Evolutionary conservation across 2,797 vertebrate species (phyloP).

Genomic region (Chaetodon trifasciatus): DNA sequence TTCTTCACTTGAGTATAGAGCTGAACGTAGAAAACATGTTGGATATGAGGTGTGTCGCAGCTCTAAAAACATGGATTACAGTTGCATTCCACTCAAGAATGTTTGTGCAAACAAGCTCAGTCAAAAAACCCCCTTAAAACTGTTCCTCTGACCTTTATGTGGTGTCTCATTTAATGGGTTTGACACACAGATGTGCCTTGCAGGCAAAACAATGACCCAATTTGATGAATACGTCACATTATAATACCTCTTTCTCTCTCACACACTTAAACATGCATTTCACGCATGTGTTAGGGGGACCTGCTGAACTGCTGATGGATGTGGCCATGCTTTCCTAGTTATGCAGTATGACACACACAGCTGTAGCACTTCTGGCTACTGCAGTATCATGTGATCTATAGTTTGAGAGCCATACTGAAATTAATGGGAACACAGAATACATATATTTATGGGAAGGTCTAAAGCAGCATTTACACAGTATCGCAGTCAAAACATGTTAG

Average conservation of each 20-base stretch:
- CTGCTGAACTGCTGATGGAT: constrained; percentile 40
- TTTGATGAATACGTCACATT: constrained; percentile 30
- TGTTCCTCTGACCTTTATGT: not conserved
- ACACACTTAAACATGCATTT: not conserved
- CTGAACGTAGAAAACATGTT: not conserved
- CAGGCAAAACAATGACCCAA: constrained; percentile 33
- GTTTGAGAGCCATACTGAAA: not conserved
- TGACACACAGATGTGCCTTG: constrained; percentile 23
- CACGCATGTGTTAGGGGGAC: constrained; percentile 2
- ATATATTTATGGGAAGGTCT: not conserved
- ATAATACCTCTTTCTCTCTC: constrained; percentile 15
- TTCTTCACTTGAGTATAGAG: not conserved
- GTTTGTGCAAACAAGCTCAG: constrained; percentile 4
- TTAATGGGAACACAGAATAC: not conserved
- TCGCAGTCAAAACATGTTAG: not conserved
- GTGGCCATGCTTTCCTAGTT: constrained; percentile 27
- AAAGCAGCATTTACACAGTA: not conserved
- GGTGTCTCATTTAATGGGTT: constrained; percentile 5
- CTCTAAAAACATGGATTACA: not conserved
- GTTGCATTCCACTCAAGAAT: not conserved
- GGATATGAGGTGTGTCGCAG: not conserved
- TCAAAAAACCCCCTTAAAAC: not conserved
- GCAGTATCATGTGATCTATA: not conserved
- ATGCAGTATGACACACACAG: not conserved
- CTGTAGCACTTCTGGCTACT: not conserved